Evolutionary conservation across 2,113 vertebrate species (phyloP).

Genomic region (Oenanthe oenanthe): DNA sequence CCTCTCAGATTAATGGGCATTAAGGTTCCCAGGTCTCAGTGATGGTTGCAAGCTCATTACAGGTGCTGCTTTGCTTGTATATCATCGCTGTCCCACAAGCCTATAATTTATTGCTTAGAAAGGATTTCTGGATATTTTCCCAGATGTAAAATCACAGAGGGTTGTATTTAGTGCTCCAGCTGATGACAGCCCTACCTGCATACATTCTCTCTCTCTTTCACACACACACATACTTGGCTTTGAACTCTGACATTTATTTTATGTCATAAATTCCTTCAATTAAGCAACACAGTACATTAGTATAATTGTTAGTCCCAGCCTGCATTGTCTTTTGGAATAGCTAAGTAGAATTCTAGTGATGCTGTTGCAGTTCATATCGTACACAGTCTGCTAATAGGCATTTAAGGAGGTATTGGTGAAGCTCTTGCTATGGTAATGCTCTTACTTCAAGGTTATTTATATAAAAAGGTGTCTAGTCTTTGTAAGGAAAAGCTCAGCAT

Average conservation of each 20-base stretch:
- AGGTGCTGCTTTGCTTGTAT: conserved; percentile 21
- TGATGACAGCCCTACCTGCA: neutral
- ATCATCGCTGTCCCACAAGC: conserved; percentile 9
- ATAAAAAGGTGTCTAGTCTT: neutral
- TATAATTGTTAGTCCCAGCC: conserved; percentile 5
- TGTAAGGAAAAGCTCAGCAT: neutral
- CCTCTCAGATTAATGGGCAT: conserved; percentile 19
- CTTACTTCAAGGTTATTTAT: conserved; percentile 28
- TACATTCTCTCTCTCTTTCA: neutral
- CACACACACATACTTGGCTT: neutral
- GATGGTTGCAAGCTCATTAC: neutral
- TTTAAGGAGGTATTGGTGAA: neutral
- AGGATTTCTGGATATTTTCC: conserved; percentile 58
- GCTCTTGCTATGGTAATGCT: neutral
- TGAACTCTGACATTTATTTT: conserved; percentile 31
- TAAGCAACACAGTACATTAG: conserved; percentile 23
- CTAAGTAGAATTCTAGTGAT: neutral
- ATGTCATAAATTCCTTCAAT: conserved; percentile 31
- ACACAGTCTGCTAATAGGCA: neutral
- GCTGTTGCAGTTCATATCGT: neutral
- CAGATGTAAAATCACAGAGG: conserved; percentile 28
- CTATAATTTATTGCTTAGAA: conserved; percentile 40
- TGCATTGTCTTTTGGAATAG: conserved; percentile 1
- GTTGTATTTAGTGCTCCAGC: neutral
- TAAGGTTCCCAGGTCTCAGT: neutral